Percentiles rank a stretch among this genome's conserved stretches.
These are phyloP conservation scores for Sander vitreus DNA, from an alignment of 2,113 vertebrate genomes.

Conservation along the genomic window DNA sequence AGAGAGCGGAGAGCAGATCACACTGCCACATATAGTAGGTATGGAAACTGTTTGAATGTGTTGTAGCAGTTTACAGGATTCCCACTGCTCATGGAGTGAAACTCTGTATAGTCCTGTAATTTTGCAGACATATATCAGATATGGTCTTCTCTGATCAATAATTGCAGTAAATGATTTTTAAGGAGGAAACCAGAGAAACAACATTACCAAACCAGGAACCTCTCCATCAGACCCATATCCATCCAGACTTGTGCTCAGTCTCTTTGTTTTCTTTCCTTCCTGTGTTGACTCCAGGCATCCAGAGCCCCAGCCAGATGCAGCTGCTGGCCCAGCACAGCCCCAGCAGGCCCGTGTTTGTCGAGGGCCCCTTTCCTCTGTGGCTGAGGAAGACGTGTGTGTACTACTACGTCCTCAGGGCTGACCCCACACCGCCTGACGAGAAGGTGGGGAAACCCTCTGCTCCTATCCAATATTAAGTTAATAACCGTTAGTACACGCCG, in stretches of 20 bases:
- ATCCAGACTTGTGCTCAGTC: neutral
- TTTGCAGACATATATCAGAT: neutral
- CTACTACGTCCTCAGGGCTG: constrained; percentile 91
- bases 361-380: constrained; percentile 93
- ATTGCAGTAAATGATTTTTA: neutral
- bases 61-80: neutral
- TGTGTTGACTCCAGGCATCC: constrained; percentile 83
- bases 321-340: constrained; percentile 85
- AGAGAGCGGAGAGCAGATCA: constrained; percentile 73
- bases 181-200: neutral
- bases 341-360: constrained; percentile 87
- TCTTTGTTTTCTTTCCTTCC: constrained; percentile 2
- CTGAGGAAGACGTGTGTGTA: constrained; percentile 86
- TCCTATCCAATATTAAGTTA: neutral
- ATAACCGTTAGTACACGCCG: neutral
- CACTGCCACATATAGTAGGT: constrained; percentile 84
- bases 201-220: neutral
- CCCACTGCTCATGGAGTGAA: neutral
- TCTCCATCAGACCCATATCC: neutral
- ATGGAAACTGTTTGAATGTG: constrained; percentile 39
- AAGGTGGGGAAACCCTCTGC: constrained; percentile 72
- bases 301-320: constrained; percentile 88
- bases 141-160: neutral
- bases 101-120: neutral
- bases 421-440: constrained; percentile 81